Evolutionary conservation across 2,888 invertebrate genomes (phyloP), one percentile per base, ranked within the genome.

Genomic region (Cataglyphis albicans): DNA sequence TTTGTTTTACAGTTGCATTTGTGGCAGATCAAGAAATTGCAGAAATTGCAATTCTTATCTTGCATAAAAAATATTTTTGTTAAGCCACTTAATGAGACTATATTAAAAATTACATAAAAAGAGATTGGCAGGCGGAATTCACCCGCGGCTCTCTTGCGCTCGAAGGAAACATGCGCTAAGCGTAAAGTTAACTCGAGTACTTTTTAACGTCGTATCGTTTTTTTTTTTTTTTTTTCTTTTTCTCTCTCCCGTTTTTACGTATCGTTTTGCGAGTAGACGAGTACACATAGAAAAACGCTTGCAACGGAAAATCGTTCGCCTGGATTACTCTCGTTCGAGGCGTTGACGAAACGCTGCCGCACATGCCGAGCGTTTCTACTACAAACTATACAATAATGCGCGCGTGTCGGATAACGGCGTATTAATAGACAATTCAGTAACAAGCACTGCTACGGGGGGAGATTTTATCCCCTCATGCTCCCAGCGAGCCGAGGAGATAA

Each of bases 101-200:
- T 18, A 12, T 18, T 25, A 32, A 44, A 76, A 74, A 12, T 15
- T n/a, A 41, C 3, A 41, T 1, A 57, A 21, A n/a, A 38, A 41
- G 52, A 81, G 44, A 35, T 29, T 10, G 3, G 9, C 3, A 10
- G 38, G 32, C 59, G 73, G 85, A 75, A 89, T 81, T 86, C 80
- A 72, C 70, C 5, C 67, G 81, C 72, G 21, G 78, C 64, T 65
- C 64, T 65, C 82, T 70, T 63, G 81, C 87, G 84, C 78, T 74
- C 68, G 80, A 83, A 82, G 86, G 86, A 83, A 87, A 84, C 86
- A 87, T 88, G 86, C 87, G 84, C 84, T 89, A 90, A 90, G 90
- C 90, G 87, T 87, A 84, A 84, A 82, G 87, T 89, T 87, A 87
- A 87, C 85, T 91, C 83, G 89, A 90, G 85, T 89, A 91, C 86